Percentiles rank a stretch among this genome's conserved stretches.
Conservation (phyloP, 2,797 vertebrate species). For the Notolabrus celidotus region DNA sequence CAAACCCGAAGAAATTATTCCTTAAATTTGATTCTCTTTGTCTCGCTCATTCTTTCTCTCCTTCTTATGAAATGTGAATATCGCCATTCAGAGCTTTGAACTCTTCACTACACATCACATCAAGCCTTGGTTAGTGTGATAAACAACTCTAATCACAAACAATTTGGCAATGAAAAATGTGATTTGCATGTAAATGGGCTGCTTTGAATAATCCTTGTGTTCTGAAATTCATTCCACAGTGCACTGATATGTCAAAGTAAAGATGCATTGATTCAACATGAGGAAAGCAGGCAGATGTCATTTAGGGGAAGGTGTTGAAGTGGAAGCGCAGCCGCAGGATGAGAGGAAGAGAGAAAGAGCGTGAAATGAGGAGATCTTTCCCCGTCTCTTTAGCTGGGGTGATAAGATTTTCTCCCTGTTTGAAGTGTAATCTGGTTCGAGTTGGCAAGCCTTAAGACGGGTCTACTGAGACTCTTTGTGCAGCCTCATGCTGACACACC, state of each 20-base stretch:
- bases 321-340: background rate
- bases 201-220: background rate
- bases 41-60: background rate
- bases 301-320: too few relatives aligned
- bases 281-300: background rate
- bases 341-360: background rate
- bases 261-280: background rate
- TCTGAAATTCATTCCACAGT: background rate
- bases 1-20: rapidly evolving
- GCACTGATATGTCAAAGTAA: background rate
- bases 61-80: background rate
- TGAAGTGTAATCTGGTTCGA: constrained; percentile 43
- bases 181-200: constrained; percentile 43
- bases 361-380: constrained; percentile 7
- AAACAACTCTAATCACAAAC: constrained; percentile 8
- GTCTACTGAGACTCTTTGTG: constrained; percentile 15
- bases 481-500: background rate
- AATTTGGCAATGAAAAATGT: background rate
- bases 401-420: constrained; percentile 43
- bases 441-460: constrained; percentile 26
- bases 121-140: background rate
- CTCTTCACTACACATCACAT: background rate
- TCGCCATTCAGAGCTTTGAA: background rate
- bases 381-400: constrained; percentile 19
- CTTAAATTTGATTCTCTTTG: background rate